Conservation (phyloP, 2,113 vertebrate genomes). For the Pagrus major region DNA sequence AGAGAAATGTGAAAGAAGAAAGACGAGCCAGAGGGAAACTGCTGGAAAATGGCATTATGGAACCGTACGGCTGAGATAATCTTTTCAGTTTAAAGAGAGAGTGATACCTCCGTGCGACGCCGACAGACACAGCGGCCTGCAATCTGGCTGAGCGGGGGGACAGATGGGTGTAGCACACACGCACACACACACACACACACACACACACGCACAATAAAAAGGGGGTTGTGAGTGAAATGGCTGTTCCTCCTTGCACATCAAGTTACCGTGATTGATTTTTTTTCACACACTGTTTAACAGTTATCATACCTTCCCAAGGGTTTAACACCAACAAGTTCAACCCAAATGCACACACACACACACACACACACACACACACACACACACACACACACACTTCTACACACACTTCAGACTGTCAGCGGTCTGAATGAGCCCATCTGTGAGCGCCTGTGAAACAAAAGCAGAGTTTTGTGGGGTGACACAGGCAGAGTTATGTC, state of each 20-base stretch:
- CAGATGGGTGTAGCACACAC: conserved; percentile 57
- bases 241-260: conserved; percentile 48
- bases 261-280: conserved; percentile 65
- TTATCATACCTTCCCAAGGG: conserved; percentile 35
- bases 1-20: neutral
- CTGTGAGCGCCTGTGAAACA: conserved; percentile 75
- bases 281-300: conserved; percentile 49
- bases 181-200: conserved; percentile 30
- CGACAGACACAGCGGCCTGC: conserved; percentile 32
- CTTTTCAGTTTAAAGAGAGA: conserved; percentile 35
- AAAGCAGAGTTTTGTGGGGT: conserved; percentile 66
- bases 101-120: conserved; percentile 33
- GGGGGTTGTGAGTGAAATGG: conserved; percentile 24
- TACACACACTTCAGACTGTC: conserved; percentile 30
- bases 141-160: conserved; percentile 58
- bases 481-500: conserved; percentile 53
- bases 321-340: conserved; percentile 36
- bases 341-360: neutral
- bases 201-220: conserved; percentile 29
- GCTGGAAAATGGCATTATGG: conserved; percentile 22
- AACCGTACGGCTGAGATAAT: conserved; percentile 18
- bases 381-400: neutral
- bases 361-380: neutral
- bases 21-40: neutral
- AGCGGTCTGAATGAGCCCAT: conserved; percentile 78